Conservation (phyloP, 2,797 vertebrate genomes). For the Acestrorhynchus altus region DNA sequence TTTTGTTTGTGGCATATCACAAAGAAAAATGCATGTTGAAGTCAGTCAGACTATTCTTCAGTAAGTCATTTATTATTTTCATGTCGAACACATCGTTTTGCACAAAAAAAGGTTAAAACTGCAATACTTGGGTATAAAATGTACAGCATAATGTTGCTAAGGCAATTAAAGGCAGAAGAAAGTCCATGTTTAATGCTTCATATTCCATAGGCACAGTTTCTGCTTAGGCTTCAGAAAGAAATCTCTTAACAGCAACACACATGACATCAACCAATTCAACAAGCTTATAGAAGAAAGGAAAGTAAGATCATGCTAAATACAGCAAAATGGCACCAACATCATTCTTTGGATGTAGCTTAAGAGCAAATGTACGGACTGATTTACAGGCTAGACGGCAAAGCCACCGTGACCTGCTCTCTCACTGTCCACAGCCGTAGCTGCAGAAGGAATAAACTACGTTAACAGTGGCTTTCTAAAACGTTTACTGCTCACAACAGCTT, state of each 20-base stretch:
- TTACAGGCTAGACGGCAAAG: background rate
- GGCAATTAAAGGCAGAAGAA: constrained; percentile 20
- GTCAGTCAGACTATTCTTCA: background rate
- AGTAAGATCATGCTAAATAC: background rate
- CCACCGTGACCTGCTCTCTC: background rate
- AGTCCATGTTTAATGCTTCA: constrained; percentile 22
- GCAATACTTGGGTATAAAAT: constrained; percentile 36
- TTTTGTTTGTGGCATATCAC: too few relatives aligned
- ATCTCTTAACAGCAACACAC: background rate
- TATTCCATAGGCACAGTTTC: constrained; percentile 36
- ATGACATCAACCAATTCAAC: background rate
- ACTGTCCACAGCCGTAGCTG: background rate
- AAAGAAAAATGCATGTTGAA: constrained; percentile 1
- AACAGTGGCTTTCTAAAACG: background rate
- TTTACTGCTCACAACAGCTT: background rate
- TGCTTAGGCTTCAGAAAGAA: background rate
- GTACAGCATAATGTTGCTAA: constrained; percentile 33
- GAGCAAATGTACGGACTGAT: background rate
- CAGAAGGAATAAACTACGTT: background rate
- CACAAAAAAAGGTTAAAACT: background rate
- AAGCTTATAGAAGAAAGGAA: background rate
- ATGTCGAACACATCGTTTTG: too few relatives aligned
- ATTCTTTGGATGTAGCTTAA: constrained; percentile 27
- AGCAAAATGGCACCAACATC: background rate
- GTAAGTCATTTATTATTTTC: background rate